Conservation (phyloP, 2,797 vertebrate genomes). For the Rhinichthys osculus region DNA sequence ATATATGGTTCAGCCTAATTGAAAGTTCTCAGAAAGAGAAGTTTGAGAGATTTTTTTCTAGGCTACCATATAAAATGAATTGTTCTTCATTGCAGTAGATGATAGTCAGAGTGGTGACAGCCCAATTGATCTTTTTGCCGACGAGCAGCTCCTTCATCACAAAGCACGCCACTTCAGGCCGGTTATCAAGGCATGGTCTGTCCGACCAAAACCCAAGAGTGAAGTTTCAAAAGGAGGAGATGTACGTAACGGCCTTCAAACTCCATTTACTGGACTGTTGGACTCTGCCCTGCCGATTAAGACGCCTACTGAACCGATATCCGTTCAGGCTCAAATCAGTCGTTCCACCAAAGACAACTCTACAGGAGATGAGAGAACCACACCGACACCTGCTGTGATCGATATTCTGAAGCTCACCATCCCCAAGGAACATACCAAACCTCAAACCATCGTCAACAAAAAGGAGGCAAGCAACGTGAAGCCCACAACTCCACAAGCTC, state of each 20-base stretch:
- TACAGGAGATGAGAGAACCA: conserved; percentile 40
- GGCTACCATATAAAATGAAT: neutral
- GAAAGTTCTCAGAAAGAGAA: neutral
- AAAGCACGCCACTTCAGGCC: conserved; percentile 59
- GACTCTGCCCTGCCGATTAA: conserved; percentile 55
- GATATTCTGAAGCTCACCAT: conserved; percentile 18
- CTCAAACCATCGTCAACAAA: conserved; percentile 38
- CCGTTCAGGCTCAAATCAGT: conserved; percentile 41
- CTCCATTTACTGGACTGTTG: conserved; percentile 46
- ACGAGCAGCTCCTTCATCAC: conserved; percentile 92
- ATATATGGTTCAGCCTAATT: neutral
- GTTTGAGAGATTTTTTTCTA: neutral
- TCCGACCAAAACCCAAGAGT: conserved; percentile 61
- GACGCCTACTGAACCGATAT: conserved; percentile 25
- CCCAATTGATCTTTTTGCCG: conserved; percentile 81
- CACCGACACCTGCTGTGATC: neutral
- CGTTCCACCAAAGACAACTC: conserved; percentile 10
- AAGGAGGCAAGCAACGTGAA: neutral
- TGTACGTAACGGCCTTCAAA: conserved; percentile 33
- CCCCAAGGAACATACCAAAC: conserved; percentile 44
- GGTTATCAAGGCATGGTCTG: conserved; percentile 62
- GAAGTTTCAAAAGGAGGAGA: conserved; percentile 15
- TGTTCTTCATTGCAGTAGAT: conserved; percentile 74
- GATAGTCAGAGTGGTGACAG: conserved; percentile 89
- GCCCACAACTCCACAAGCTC: conserved; percentile 27